These are phyloP conservation scores for Cryptus viduatorius DNA, from an alignment of 2,888 invertebrate genomes.

Conservation along the genomic window DNA sequence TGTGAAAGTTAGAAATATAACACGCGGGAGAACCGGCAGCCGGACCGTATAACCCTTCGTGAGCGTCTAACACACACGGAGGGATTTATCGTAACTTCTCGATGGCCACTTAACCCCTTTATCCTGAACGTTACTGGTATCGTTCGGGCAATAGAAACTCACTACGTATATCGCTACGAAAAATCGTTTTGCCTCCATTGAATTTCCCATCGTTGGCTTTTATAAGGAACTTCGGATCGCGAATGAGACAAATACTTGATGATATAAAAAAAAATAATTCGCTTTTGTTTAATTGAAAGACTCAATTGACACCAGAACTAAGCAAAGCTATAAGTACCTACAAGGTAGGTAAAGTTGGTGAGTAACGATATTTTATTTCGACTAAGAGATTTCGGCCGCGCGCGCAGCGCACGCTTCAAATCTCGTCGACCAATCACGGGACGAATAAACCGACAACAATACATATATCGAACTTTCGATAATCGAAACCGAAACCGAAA, in stretches of 20 bases:
- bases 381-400: too few species aligned
- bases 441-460: too few species aligned
- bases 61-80: conserved; percentile 30
- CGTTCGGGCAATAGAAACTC: background rate
- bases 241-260: background rate
- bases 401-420: too few species aligned
- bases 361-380: too few species aligned
- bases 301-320: too few species aligned
- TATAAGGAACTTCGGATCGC: background rate
- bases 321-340: too few species aligned
- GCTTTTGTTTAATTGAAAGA: too few species aligned
- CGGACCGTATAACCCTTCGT: conserved; percentile 47
- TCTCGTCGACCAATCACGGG: too few species aligned
- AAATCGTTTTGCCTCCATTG: conserved; percentile 15
- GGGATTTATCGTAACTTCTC: conserved; percentile 57
- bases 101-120: conserved; percentile 60
- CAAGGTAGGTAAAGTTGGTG: too few species aligned
- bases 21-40: conserved; percentile 20
- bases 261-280: too few species aligned
- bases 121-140: conserved; percentile 9
- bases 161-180: background rate
- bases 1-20: conserved; percentile 34
- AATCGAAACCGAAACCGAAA: too few species aligned
- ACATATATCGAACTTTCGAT: too few species aligned
- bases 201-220: background rate